A percentile compares a stretch with the other conserved stretches of the same genome.
Evolutionary conservation across 1,140 invertebrate species (phyloP).

Genomic region (Bradynema listronoti): DNA sequence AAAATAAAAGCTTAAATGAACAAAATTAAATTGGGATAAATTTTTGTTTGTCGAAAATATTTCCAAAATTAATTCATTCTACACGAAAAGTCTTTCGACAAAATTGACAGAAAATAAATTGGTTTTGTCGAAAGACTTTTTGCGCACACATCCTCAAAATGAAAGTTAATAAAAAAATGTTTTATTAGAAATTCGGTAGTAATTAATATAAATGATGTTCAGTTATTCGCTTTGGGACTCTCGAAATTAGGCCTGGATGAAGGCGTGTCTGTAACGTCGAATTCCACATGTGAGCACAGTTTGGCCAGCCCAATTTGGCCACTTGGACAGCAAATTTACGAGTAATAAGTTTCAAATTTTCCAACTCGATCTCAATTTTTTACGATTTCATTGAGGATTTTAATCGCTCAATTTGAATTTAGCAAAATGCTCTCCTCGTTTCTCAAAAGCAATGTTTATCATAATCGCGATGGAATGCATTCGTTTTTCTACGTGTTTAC

Average conservation of each 20-base stretch:
- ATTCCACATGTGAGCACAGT: constrained; percentile 34
- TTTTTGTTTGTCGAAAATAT: too few relatives aligned
- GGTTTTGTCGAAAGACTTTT: too few relatives aligned
- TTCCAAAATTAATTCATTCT: too few relatives aligned
- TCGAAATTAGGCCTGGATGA: constrained; percentile 25
- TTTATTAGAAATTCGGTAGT: too few relatives aligned
- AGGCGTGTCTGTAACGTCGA: constrained; percentile 34
- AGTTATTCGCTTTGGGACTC: constrained; percentile 40
- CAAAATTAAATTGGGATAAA: too few relatives aligned
- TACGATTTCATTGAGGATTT: not conserved
- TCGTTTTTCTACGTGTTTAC: constrained; percentile 54
- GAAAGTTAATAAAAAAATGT: too few relatives aligned
- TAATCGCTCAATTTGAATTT: not conserved
- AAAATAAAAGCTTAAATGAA: too few relatives aligned
- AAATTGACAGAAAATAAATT: too few relatives aligned
- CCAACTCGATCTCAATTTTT: not conserved
- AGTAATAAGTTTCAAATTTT: constrained; percentile 24
- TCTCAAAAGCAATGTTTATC: constrained; percentile 52
- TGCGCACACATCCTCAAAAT: too few relatives aligned
- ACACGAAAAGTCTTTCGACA: too few relatives aligned
- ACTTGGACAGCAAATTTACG: constrained; percentile 41
- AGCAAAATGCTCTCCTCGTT: constrained; percentile 45
- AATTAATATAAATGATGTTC: too few relatives aligned
- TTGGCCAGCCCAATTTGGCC: constrained; percentile 32
- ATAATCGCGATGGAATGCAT: constrained; percentile 50